phyloP scores from a whole-genome alignment of 2,797 vertebrate species.

The Naso thynnoides region DNA sequence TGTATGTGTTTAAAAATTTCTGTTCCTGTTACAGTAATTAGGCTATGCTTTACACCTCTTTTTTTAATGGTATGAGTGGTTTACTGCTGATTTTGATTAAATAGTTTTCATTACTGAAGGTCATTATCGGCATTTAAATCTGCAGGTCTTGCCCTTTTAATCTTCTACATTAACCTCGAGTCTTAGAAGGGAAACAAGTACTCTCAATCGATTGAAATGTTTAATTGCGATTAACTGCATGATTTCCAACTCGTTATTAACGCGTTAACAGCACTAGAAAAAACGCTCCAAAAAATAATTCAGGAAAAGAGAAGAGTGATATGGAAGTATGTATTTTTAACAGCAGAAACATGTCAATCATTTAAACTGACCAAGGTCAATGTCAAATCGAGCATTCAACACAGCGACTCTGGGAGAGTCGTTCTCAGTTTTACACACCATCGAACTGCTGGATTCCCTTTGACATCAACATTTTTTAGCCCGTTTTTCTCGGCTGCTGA shows the following conservation, averaged over 20 bases:
- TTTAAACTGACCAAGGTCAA: background rate
- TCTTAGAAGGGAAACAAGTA: too few species aligned
- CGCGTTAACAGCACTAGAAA: too few species aligned
- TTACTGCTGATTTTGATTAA: background rate
- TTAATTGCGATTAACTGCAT: too few species aligned
- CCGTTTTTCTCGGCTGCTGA: conserved; percentile 65
- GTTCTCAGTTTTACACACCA: conserved; percentile 17
- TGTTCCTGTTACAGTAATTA: background rate
- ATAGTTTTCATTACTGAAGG: background rate
- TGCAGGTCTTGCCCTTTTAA: background rate
- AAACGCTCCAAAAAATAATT: background rate
- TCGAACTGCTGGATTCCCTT: conserved; percentile 35
- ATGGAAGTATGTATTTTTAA: background rate
- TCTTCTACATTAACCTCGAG: too few species aligned
- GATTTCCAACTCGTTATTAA: too few species aligned
- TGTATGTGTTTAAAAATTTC: background rate
- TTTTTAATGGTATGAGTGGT: background rate
- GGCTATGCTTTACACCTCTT: background rate
- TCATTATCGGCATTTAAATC: background rate
- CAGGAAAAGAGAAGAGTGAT: background rate
- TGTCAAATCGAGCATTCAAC: conserved; percentile 5
- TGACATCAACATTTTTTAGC: conserved; percentile 40
- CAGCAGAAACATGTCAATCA: conserved; percentile 13
- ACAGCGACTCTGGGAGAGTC: background rate
- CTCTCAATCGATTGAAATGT: too few species aligned